These are phyloP conservation scores for Dipodomys spectabilis DNA, from an alignment of 2,113 vertebrate genomes.

Conservation along the genomic window DNA sequence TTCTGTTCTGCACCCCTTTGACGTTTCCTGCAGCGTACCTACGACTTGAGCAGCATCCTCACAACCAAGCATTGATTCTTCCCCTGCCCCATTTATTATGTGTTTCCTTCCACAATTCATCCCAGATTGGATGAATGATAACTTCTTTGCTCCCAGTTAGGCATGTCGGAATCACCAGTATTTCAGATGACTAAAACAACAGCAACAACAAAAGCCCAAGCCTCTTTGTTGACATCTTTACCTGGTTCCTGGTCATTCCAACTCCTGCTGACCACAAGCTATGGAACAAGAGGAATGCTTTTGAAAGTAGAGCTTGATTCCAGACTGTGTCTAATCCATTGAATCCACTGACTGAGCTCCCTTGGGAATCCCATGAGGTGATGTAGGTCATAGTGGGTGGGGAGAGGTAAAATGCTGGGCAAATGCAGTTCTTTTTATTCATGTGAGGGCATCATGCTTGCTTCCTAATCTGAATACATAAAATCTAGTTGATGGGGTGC, in stretches of 20 bases:
- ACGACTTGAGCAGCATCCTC: not conserved
- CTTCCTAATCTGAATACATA: conserved; percentile 23
- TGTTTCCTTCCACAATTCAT: conserved; percentile 10
- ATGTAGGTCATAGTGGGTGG: not conserved
- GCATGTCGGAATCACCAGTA: not conserved
- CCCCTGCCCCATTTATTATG: not conserved
- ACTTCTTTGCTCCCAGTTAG: not conserved
- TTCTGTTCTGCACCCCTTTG: not conserved
- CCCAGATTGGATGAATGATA: not conserved
- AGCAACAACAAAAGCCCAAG: not conserved
- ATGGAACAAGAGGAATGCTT: conserved; percentile 39
- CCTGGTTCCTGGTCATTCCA: not conserved
- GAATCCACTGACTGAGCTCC: not conserved
- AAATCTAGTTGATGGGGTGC: not conserved
- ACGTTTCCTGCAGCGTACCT: not conserved
- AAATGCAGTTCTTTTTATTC: conserved; percentile 35
- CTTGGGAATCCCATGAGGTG: not conserved
- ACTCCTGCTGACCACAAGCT: conserved; percentile 5
- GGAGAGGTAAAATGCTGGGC: not conserved
- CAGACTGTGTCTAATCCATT: conserved; percentile 9
- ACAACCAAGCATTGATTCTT: not conserved
- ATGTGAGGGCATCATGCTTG: not conserved
- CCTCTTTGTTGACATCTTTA: conserved; percentile 6
- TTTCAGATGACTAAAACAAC: not conserved
- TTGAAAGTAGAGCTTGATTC: conserved; percentile 52